phyloP scores from a whole-genome alignment of 2,113 vertebrate genomes.

The Xerus inauris region DNA sequence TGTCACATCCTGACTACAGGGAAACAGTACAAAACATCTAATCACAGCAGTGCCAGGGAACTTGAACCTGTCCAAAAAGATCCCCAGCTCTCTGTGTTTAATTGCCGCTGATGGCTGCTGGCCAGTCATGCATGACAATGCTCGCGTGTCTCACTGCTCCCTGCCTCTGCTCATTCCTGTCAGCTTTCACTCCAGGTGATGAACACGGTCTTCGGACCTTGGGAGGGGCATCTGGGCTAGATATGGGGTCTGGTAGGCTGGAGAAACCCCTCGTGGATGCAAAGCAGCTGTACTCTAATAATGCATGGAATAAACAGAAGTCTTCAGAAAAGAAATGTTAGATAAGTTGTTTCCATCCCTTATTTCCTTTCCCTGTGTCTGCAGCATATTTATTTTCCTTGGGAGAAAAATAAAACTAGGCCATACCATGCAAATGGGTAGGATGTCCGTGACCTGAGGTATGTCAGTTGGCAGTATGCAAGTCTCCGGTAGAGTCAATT shows the following conservation, averaged over 20 bases:
- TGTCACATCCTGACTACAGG: conserved; percentile 89
- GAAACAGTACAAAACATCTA: conserved; percentile 89
- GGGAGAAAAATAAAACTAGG: conserved; percentile 43
- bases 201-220: conserved; percentile 79
- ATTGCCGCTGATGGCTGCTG: conserved; percentile 92
- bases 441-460: conserved; percentile 71
- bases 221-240: conserved; percentile 50
- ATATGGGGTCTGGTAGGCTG: not conserved
- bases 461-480: conserved; percentile 73
- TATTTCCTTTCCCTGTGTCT: not conserved
- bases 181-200: conserved; percentile 92
- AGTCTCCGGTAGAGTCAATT: conserved; percentile 73
- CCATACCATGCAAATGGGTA: not conserved
- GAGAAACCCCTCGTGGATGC: conserved; percentile 71
- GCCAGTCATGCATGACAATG: conserved; percentile 90
- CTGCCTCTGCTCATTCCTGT: conserved; percentile 90
- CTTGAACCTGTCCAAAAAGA: conserved; percentile 92
- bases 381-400: not conserved
- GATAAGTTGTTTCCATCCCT: not conserved
- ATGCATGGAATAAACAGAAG: conserved; percentile 8
- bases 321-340: conserved; percentile 42
- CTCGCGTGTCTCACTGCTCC: conserved; percentile 84
- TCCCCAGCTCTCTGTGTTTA: conserved; percentile 87
- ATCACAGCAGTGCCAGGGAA: conserved; percentile 90
- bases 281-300: conserved; percentile 69